Conservation (phyloP, 2,113 vertebrate genomes). For the Cryptomyrus ogoouensis region DNA sequence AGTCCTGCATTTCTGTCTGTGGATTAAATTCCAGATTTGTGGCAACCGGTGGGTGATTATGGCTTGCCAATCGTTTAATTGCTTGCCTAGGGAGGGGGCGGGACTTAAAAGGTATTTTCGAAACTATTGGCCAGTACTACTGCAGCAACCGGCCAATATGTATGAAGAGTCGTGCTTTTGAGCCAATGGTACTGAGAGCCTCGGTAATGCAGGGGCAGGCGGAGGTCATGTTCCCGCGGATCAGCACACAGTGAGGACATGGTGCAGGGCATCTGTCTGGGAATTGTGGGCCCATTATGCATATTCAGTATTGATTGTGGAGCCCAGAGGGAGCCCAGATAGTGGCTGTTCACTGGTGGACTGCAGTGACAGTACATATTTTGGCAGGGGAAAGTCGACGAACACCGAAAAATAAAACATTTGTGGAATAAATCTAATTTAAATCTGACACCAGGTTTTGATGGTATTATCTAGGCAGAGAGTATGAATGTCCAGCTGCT, state of each 20-base stretch:
- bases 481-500: background rate
- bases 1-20: conserved; percentile 45
- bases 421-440: background rate
- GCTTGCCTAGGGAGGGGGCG: background rate
- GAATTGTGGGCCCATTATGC: background rate
- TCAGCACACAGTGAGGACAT: background rate
- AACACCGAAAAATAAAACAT: background rate
- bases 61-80: conserved; percentile 32
- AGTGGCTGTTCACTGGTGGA: background rate
- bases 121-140: background rate
- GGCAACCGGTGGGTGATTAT: conserved; percentile 42
- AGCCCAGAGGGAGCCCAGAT: background rate
- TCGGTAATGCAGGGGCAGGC: background rate
- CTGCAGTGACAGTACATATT: background rate
- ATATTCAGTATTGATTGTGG: background rate
- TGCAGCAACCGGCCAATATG: background rate
- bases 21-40: conserved; percentile 55
- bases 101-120: background rate
- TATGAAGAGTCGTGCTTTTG: background rate
- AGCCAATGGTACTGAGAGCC: background rate
- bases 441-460: background rate
- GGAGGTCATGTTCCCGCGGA: background rate
- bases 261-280: background rate
- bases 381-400: background rate
- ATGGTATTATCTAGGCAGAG: background rate